phyloP scores from a whole-genome alignment of 2,797 vertebrate genomes.

The Peromyscus aztecus region DNA sequence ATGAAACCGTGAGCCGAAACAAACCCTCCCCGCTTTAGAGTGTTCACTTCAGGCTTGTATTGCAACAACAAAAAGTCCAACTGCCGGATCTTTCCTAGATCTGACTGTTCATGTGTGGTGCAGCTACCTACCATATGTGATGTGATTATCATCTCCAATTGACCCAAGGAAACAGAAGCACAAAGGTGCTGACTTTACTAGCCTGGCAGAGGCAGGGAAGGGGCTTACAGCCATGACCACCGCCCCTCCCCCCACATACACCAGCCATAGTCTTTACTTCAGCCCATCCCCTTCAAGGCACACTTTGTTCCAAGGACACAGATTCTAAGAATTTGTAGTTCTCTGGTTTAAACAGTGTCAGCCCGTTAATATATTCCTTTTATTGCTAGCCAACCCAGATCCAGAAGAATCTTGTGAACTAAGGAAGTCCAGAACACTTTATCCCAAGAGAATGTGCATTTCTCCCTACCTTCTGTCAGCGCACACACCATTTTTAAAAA shows the following conservation, averaged over 20 bases:
- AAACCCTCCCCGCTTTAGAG: not conserved
- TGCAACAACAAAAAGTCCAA: not conserved
- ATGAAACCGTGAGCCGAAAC: not conserved
- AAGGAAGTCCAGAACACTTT: not conserved
- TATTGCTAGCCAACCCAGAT: not conserved
- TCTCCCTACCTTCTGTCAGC: not conserved
- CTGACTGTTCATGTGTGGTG: not conserved
- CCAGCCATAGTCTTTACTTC: not conserved
- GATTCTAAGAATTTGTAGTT: not conserved
- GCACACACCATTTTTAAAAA: not conserved
- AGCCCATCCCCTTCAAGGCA: not conserved
- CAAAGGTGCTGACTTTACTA: not conserved
- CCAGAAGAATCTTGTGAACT: not conserved
- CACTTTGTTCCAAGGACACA: not conserved
- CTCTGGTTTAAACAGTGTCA: not conserved
- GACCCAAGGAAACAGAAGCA: not conserved
- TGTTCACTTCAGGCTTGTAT: not conserved
- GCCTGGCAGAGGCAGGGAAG: not conserved
- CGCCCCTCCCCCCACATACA: not conserved
- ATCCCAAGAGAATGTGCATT: not conserved
- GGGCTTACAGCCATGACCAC: fast-evolving
- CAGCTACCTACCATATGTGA: fast-evolving
- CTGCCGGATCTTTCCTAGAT: not conserved
- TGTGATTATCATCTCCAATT: fast-evolving
- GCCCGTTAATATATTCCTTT: not conserved